A percentile compares a stretch with the other conserved stretches of the same genome.
phyloP scores from a whole-genome alignment of 2,888 invertebrate genomes.

The Hyalella azteca region DNA sequence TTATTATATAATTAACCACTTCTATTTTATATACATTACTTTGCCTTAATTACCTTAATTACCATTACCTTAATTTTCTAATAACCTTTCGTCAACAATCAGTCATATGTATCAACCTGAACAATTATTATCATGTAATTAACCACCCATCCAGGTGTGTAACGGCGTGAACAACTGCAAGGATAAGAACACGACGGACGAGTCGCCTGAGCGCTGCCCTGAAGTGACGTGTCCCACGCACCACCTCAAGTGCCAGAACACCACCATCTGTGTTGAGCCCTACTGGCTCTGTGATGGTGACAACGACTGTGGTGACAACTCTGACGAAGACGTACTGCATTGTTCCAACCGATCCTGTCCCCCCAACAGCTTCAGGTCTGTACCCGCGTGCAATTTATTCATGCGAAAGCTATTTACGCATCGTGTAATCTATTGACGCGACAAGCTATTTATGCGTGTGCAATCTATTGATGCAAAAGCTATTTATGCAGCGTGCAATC shows the following conservation, averaged over 20 bases:
- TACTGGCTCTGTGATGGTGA: slow-evolving; percentile 97
- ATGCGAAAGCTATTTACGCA: neutral
- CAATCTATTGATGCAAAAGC: too few relatives aligned
- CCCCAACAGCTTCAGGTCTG: slow-evolving; percentile 78
- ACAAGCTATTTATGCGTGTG: too few relatives aligned
- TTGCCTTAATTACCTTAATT: neutral
- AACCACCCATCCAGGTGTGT: slow-evolving; percentile 69
- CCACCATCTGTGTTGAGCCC: slow-evolving; percentile 95
- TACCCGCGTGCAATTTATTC: too few relatives aligned
- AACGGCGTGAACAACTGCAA: slow-evolving; percentile 94
- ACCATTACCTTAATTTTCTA: neutral
- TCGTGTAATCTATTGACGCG: too few relatives aligned
- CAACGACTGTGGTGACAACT: slow-evolving; percentile 94
- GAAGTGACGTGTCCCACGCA: slow-evolving; percentile 89
- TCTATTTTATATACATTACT: neutral
- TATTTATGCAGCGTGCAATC: too few relatives aligned
- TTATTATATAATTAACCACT: too few relatives aligned
- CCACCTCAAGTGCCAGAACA: slow-evolving; percentile 90
- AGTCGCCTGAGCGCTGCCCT: slow-evolving; percentile 86
- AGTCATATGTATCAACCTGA: neutral
- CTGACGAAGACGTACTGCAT: slow-evolving; percentile 85
- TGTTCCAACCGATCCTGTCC: slow-evolving; percentile 89
- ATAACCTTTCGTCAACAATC: neutral
- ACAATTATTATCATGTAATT: slow-evolving; percentile 8
- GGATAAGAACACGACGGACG: slow-evolving; percentile 88